phyloP scores from a whole-genome alignment of 2,888 invertebrate genomes.

The Drosophila niveifrons region DNA sequence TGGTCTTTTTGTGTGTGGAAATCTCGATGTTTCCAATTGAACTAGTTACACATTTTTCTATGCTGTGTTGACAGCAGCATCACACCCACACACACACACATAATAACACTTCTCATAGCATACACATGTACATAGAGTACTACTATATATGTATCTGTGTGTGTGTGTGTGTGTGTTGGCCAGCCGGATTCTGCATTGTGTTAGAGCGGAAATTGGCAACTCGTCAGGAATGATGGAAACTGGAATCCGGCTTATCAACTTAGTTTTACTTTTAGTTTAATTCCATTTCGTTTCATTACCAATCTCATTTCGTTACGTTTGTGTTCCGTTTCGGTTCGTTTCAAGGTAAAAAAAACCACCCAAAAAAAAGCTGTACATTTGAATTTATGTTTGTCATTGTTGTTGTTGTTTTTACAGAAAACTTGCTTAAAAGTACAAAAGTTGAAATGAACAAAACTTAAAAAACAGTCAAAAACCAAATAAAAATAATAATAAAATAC shows the following conservation, averaged over 20 bases:
- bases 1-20: constrained; percentile 67
- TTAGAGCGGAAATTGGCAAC: not conserved
- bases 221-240: constrained; percentile 1
- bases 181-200: constrained; percentile 22
- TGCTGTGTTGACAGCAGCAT: constrained; percentile 37
- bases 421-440: constrained; percentile 79
- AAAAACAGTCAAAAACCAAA: constrained; percentile 28
- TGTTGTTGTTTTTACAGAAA: constrained; percentile 83
- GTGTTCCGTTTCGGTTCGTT: constrained; percentile 17
- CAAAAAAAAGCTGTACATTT: constrained; percentile 51
- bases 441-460: constrained; percentile 52
- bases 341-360: constrained; percentile 22
- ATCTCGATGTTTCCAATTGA: constrained; percentile 78
- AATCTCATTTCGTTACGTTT: constrained; percentile 9
- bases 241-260: constrained; percentile 31
- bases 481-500: constrained; percentile 6
- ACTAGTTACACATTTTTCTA: constrained; percentile 68
- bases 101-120: not conserved
- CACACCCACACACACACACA: constrained; percentile 7
- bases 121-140: constrained; percentile 3
- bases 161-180: constrained; percentile 25
- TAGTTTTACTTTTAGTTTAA: constrained; percentile 22
- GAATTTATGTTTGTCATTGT: constrained; percentile 70
- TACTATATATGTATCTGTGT: not conserved
- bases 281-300: constrained; percentile 15